Base-by-base conservation (phyloP, 2,113 vertebrate species). In the Orientallactaga bullata region DNA sequence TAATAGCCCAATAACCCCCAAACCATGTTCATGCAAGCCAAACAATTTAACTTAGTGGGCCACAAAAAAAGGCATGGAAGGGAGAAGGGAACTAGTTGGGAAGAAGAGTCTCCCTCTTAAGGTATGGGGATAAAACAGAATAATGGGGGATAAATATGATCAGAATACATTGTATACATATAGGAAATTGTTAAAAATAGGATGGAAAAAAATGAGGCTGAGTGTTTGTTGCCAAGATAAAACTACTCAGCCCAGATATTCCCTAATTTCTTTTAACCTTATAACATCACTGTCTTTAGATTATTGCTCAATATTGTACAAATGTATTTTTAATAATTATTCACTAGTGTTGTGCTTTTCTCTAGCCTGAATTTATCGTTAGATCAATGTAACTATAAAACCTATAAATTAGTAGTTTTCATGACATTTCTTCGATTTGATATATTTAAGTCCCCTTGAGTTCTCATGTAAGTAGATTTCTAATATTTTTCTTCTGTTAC, bases 381-480 rank as follows among this genome's bases (percentile, higher is more conserved):
- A 7, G 74, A 24, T 32, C 68, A n/a, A 90, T 83, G 61, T 47
- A 89, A 95, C 16, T 61, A 42, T 78, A 55, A 95, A 95, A 79
- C 7, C 35, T 68, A 84, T 65, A 91, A 72, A 77, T 18, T 51
- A 80, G 86, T 73, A 11, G 65, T 84, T 96, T 82, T 95, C 13
- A 63, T 72, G 68, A 39, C 21, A 94, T 89, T 88, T 78, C 47
- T 91, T 94, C 87, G 63, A 61, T 85, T 95, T 78, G 81, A 60
- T 73, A 87, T 94, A 71, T 73, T 89, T 91, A 82, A 91, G 78
- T 16, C 85, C 32, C 35, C 47, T 77, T 61, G 65, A 85, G n/a
- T 61, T 95, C 32, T 89, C 39, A 79, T 35, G 20, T 15, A 89
- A 95, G 73, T 83, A 15, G 60, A 81, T 77, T 90, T 95, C 74